Base-by-base conservation (phyloP, 2,888 invertebrate species). In the Pinctada fucata region DNA sequence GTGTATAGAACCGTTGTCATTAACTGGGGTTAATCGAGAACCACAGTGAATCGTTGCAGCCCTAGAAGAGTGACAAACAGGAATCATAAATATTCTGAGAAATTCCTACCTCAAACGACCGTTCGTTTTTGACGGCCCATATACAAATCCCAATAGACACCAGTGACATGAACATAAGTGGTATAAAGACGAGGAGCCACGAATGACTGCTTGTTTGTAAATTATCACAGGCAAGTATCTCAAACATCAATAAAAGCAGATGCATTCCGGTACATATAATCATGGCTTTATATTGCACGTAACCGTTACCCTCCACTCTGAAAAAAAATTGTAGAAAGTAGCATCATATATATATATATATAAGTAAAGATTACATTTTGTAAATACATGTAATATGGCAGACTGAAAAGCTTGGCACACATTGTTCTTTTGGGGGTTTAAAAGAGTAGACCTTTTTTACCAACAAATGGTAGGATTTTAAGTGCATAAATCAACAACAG, bases 271-370 rank as follows among this genome's bases (percentile, higher is more conserved):
- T 94, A 82, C 97, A 97, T 91, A 99, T 97, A 81, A 99, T 94
- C 99, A 99, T 99, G 16, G 98, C 98, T 93, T 98, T 98, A 93
- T 98, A 99, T 93, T 99, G 99, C 64, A 98, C 96, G 92, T 98
- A 97, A 4, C 98, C 97, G 93, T 98, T 97, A 85, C 97, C 97
- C 94, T 99, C 99, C 88, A 97, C 94, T 92, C 99, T 97, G 93
- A 72, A 94, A 94, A 50, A 74, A 16, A 16, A 68, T 31, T 31
- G 47, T 47, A 47, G 13, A 45, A 67, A 3, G 1, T 64, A 16
- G 64, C 16, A 8, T 16, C 16, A 16, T 16, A 13, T 4, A 13
- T 58, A 58, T 58, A 58, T 58, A 58, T 58, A 58, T 58, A 58
- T 58, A 58, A 10, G 58, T 8, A 13, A 10, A 13, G 10, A 1